phyloP scores from a whole-genome alignment of 2,797 vertebrate species.

The Chloroceryle amazona region DNA sequence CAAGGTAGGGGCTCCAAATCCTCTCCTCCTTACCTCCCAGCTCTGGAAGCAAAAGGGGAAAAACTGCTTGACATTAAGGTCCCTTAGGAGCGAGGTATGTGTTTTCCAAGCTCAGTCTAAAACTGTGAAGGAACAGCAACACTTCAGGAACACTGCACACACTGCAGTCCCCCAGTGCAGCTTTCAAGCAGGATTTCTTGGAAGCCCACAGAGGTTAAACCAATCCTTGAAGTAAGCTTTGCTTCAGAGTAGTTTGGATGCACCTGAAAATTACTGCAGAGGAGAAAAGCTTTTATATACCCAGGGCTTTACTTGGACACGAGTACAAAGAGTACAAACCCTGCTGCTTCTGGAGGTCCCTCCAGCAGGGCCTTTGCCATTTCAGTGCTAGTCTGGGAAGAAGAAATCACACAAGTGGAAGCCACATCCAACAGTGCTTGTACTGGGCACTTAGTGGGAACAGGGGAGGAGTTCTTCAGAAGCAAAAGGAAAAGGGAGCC shows the following conservation, averaged over 20 bases:
- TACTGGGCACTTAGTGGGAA: neutral
- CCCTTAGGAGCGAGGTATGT: accelerated
- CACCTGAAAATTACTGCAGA: neutral
- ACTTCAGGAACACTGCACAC: accelerated
- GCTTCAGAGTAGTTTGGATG: neutral
- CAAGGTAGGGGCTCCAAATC: neutral
- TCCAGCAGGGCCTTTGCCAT: neutral
- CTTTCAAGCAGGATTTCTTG: neutral
- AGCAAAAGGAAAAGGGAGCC: neutral
- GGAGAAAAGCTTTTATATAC: accelerated
- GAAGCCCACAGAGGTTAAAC: neutral
- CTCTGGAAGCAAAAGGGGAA: neutral
- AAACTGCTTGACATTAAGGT: accelerated
- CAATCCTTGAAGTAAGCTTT: neutral
- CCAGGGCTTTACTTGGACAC: accelerated
- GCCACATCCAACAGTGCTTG: neutral
- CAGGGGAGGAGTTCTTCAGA: neutral
- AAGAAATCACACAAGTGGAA: neutral
- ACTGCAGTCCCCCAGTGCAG: too few species aligned
- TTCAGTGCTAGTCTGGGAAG: accelerated
- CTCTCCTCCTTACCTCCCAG: neutral
- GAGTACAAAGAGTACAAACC: neutral
- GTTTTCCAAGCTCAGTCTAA: neutral
- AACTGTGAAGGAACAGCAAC: accelerated
- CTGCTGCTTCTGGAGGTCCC: neutral